These are phyloP conservation scores for Sula dactylatra DNA, from an alignment of 2,113 vertebrate species.

Conservation along the genomic window DNA sequence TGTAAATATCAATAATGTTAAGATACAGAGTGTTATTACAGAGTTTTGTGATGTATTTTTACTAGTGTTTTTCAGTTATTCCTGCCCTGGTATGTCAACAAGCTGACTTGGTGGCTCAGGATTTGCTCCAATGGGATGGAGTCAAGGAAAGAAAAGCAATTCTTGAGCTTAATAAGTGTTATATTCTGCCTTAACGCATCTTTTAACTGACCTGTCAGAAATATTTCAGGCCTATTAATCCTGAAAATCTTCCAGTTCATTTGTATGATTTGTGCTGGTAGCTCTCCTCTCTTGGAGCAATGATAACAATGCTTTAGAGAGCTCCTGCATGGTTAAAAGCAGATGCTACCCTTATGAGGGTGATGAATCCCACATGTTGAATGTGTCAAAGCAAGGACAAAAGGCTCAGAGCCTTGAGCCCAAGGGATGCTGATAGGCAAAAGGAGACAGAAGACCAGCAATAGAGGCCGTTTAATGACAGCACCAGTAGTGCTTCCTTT, in stretches of 20 bases:
- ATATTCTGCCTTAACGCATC: slow-evolving; percentile 32
- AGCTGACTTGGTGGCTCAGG: background rate
- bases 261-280: background rate
- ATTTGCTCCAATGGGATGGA: slow-evolving; percentile 28
- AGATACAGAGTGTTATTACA: background rate
- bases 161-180: background rate
- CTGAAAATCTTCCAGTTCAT: slow-evolving; percentile 35
- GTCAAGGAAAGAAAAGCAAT: slow-evolving; percentile 49
- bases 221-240: slow-evolving; percentile 25
- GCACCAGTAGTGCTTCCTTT: background rate
- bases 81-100: background rate
- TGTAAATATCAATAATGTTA: background rate
- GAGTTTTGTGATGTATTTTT: background rate
- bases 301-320: slow-evolving; percentile 29
- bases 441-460: background rate
- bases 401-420: slow-evolving; percentile 1
- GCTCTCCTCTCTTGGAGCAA: background rate
- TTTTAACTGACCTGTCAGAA: slow-evolving; percentile 25
- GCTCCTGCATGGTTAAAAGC: slow-evolving; percentile 5
- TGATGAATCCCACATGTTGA: background rate
- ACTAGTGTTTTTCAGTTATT: background rate
- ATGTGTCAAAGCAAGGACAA: slow-evolving; percentile 24
- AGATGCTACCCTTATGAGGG: background rate
- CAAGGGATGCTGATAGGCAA: background rate
- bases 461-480: background rate